Evolutionary conservation across 2,113 vertebrate genomes (phyloP), one percentile per base, ranked within the genome.

Genomic region (Grus americana): DNA sequence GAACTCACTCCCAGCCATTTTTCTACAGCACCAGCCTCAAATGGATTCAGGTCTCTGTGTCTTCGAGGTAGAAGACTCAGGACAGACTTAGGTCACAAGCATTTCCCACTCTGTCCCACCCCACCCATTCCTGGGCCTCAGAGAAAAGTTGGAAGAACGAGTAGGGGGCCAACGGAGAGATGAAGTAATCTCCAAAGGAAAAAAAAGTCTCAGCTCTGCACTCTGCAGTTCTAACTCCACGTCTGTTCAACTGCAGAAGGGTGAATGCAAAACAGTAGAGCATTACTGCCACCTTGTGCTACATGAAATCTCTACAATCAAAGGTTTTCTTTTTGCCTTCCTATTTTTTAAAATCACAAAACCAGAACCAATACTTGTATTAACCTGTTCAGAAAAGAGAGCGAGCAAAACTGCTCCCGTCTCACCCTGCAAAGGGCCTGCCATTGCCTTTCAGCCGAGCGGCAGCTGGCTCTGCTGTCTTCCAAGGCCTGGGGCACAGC

Each of bases 201-300:
- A 15, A 38, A 32, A 52, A 52, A 34, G 38, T 3, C 30, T 57
- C 65, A 65, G 23, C 12, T 90, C 63, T 36, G 22, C 49, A 26
- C 57, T 91, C 61, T 70, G 34, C 30, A n/a, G 20, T 52, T 72
- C 34, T 6, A 47, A 52, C 44, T 36, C n/a, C 22, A 3, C 3
- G 18, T 5, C 36, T 46, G 19, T 7, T 72, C 30, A 68, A 3
- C n/a, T 16, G 30, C 67, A 32, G 32, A 13, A 40, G 18, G 6
- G 3, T 14, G 47, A 81, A 61, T 0, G 30, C 20, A 38, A 8
- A 84, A 13, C 2, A 5, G 57, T 62, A 23, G 96, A 96, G 66
- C 73, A 15, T 72, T 91, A 72, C 83, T 95, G 96, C 95, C 97
- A 97, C 29, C 97, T 73, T 29, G 95, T 95, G 95, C 81, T 91